phyloP scores from a whole-genome alignment of 2,888 invertebrate genomes.

The Oscheius sp. region DNA sequence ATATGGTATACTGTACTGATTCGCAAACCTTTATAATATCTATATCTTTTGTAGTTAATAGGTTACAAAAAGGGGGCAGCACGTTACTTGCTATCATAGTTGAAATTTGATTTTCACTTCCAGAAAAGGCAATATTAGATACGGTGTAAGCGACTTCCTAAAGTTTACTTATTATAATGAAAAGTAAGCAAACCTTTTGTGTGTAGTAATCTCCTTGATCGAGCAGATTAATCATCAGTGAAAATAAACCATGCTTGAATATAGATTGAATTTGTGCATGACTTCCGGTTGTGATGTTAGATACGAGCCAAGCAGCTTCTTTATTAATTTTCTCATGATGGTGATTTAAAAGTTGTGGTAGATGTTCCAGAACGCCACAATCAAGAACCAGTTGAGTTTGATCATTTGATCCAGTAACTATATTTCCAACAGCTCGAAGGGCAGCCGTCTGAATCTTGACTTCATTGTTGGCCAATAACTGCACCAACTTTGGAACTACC shows the following conservation, averaged over 20 bases:
- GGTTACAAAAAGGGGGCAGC: slow-evolving; percentile 92
- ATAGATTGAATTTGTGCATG: slow-evolving; percentile 94
- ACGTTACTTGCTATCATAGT: slow-evolving; percentile 87
- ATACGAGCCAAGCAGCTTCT: slow-evolving; percentile 71
- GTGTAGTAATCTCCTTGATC: slow-evolving; percentile 91
- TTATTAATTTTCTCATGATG: slow-evolving; percentile 94
- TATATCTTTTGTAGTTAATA: slow-evolving; percentile 91
- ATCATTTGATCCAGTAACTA: slow-evolving; percentile 95
- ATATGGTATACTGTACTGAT: too few relatives aligned
- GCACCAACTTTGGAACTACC: slow-evolving; percentile 88
- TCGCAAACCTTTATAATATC: slow-evolving; percentile 78
- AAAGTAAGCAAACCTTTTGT: slow-evolving; percentile 95
- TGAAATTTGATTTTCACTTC: slow-evolving; percentile 90
- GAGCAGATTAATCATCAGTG: slow-evolving; percentile 91
- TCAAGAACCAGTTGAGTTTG: slow-evolving; percentile 97
- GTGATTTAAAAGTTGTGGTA: slow-evolving; percentile 89
- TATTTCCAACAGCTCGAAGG: slow-evolving; percentile 93
- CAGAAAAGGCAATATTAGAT: slow-evolving; percentile 96
- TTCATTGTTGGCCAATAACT: slow-evolving; percentile 85
- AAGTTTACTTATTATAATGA: too few relatives aligned
- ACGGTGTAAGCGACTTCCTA: slow-evolving; percentile 99
- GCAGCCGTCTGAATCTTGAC: slow-evolving; percentile 84
- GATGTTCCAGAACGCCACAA: slow-evolving; percentile 91
- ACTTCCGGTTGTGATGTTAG: slow-evolving; percentile 98
- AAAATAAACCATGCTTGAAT: slow-evolving; percentile 88